Evolutionary conservation across 2,797 vertebrate species (phyloP).

Genomic region (Xenopus petersii): DNA sequence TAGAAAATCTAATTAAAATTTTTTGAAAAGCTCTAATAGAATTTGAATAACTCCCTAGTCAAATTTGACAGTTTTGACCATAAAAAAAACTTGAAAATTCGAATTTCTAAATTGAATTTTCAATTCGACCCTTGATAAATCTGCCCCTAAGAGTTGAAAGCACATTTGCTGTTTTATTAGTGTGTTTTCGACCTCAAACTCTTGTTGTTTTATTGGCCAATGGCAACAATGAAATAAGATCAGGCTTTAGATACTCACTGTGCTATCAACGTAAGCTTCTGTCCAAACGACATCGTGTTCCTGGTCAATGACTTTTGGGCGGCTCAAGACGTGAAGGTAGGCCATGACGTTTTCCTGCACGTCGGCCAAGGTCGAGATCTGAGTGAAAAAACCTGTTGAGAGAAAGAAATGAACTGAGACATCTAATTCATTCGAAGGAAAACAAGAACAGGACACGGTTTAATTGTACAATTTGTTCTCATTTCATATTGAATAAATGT

Average conservation of each 20-base stretch:
- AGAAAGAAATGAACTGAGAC: slow-evolving; percentile 6
- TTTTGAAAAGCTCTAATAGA: too few relatives aligned
- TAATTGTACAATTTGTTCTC: background rate
- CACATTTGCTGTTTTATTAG: too few relatives aligned
- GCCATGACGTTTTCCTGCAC: slow-evolving; percentile 98
- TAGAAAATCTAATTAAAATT: too few relatives aligned
- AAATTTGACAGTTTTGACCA: too few relatives aligned
- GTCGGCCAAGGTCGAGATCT: slow-evolving; percentile 94
- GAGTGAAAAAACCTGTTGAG: slow-evolving; percentile 88
- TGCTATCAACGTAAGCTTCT: slow-evolving; percentile 92
- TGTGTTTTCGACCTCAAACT: too few relatives aligned
- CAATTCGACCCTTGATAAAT: too few relatives aligned
- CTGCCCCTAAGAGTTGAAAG: too few relatives aligned
- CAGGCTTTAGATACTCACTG: slow-evolving; percentile 73
- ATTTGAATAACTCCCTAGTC: too few relatives aligned
- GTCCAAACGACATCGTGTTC: slow-evolving; percentile 96
- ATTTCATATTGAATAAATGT: background rate
- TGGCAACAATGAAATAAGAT: too few relatives aligned
- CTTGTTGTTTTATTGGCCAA: too few relatives aligned
- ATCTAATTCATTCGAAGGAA: background rate
- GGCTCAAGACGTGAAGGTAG: slow-evolving; percentile 94
- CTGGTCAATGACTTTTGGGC: slow-evolving; percentile 95
- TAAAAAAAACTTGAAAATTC: too few relatives aligned
- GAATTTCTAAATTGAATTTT: too few relatives aligned
- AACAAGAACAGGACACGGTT: background rate